A percentile compares a stretch with the other conserved stretches of the same genome.
Evolutionary conservation across 2,888 invertebrate genomes (phyloP).

Genomic region (Parnassius apollo): DNA sequence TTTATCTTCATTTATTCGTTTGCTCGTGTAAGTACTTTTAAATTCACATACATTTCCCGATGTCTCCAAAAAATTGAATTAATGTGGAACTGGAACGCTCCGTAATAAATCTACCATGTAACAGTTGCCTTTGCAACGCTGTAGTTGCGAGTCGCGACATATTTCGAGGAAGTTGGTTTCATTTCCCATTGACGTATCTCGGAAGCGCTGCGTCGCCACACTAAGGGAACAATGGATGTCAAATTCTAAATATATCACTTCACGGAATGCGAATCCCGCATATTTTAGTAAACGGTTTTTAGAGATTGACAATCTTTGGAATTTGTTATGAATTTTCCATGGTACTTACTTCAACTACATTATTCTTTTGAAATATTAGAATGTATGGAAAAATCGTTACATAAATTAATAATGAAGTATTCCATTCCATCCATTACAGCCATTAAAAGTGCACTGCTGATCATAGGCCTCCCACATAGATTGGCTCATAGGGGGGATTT

Average conservation of each 20-base stretch:
- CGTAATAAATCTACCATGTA: neutral
- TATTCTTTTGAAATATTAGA: neutral
- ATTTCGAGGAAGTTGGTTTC: neutral
- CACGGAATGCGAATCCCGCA: neutral
- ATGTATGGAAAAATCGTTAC: neutral
- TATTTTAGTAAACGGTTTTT: neutral
- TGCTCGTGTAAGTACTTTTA: neutral
- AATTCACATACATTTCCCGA: slow-evolving; percentile 8
- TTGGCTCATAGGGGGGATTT: too few relatives aligned
- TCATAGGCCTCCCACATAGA: too few relatives aligned
- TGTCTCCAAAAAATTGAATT: slow-evolving; percentile 1
- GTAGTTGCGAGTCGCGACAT: neutral
- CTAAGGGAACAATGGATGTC: neutral
- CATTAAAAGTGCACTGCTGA: too few relatives aligned
- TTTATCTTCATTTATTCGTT: neutral
- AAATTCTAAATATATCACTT: neutral
- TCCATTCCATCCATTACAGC: too few relatives aligned
- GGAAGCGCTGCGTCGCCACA: neutral
- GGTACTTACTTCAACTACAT: neutral
- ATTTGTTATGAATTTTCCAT: neutral
- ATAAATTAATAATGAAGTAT: too few relatives aligned
- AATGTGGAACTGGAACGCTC: neutral
- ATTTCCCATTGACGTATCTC: neutral
- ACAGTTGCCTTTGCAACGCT: too few relatives aligned
- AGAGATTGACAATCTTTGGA: slow-evolving; percentile 6